phyloP scores from a whole-genome alignment of 2,113 vertebrate genomes.

The Heliornis fulica region DNA sequence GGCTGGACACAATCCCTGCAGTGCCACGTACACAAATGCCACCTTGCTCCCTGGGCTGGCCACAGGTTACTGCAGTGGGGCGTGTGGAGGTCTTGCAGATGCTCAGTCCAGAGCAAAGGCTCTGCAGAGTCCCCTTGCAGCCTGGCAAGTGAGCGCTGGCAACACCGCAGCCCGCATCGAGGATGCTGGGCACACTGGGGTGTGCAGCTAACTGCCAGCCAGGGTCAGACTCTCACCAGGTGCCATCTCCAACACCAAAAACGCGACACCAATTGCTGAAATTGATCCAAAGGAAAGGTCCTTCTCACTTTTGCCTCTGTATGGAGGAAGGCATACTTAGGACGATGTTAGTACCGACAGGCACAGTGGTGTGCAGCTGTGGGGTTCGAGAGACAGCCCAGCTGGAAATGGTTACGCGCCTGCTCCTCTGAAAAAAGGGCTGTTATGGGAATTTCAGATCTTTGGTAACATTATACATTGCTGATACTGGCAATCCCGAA shows the following conservation, averaged over 20 bases:
- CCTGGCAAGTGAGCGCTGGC: conserved; percentile 55
- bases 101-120: not conserved
- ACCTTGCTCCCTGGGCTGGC: not conserved
- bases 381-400: not conserved
- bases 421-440: not conserved
- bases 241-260: not conserved
- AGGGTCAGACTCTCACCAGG: not conserved
- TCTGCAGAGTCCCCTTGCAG: conserved; percentile 57
- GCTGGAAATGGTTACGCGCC: not conserved
- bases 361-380: not conserved
- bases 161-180: not conserved
- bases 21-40: not conserved
- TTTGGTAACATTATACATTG: not conserved
- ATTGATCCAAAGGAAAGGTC: not conserved
- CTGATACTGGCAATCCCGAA: not conserved
- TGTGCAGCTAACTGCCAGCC: not conserved
- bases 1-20: not conserved
- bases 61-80: not conserved
- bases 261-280: not conserved
- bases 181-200: no score
- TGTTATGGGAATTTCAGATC: not conserved
- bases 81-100: not conserved
- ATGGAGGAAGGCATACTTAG: not conserved
- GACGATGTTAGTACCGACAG: not conserved
- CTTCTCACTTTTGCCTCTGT: not conserved